Evolutionary conservation across 2,888 invertebrate genomes (phyloP).

Genomic region (Marasmarcha lunaedactyla): DNA sequence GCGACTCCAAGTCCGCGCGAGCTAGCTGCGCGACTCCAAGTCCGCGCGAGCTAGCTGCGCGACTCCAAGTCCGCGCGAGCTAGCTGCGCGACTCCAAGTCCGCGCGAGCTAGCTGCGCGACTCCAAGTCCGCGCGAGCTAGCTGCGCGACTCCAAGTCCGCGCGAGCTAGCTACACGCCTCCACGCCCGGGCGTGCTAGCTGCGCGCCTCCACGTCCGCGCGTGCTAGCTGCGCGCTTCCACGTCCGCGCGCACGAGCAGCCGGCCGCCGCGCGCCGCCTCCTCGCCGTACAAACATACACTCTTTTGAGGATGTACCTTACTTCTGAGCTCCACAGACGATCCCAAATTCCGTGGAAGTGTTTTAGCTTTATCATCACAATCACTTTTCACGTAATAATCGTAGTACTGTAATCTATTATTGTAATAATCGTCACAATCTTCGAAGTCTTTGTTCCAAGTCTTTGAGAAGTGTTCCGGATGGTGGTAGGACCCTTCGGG

Average conservation of each 20-base stretch:
- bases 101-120: too few species aligned
- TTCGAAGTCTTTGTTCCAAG: conserved; percentile 42
- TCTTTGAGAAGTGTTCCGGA: conserved; percentile 31
- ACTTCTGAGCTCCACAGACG: conserved; percentile 34
- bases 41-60: too few species aligned
- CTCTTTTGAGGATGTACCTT: conserved; percentile 38
- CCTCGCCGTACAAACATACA: conserved; percentile 46
- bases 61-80: too few species aligned
- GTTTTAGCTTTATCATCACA: conserved; percentile 41
- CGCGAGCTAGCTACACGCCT: too few species aligned
- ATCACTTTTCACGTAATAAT: conserved; percentile 58
- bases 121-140: too few species aligned
- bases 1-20: too few species aligned
- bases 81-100: too few species aligned
- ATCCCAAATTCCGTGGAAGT: conserved; percentile 49
- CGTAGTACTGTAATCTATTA: conserved; percentile 48
- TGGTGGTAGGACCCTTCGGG: conserved; percentile 45
- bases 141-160: too few species aligned
- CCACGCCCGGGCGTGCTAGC: conserved; percentile 54
- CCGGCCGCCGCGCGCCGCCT: conserved; percentile 25
- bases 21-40: too few species aligned
- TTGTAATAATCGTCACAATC: conserved; percentile 50
- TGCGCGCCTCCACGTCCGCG: conserved; percentile 44
- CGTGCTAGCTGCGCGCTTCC: conserved; percentile 53
- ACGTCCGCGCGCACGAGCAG: conserved; percentile 48